A percentile compares a stretch with the other conserved stretches of the same genome.
These are phyloP conservation scores for Aplocera efformata DNA, from an alignment of 2,888 invertebrate genomes.

Conservation along the genomic window DNA sequence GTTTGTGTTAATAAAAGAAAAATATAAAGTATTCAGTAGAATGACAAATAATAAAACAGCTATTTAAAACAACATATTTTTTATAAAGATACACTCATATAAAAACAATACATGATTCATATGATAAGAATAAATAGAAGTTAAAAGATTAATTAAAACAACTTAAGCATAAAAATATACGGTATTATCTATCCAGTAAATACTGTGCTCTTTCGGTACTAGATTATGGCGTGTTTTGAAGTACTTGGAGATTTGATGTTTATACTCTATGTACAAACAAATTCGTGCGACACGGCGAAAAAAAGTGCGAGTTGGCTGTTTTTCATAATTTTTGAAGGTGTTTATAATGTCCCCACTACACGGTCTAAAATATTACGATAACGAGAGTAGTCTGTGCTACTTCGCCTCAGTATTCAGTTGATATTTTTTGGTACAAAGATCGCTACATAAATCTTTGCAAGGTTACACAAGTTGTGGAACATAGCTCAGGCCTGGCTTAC, in stretches of 20 bases:
- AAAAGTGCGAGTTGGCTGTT: too few relatives aligned
- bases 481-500: too few relatives aligned
- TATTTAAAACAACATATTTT: constrained; percentile 27
- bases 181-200: constrained; percentile 40
- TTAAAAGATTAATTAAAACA: constrained; percentile 1
- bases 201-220: constrained; percentile 49
- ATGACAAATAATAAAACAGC: constrained; percentile 21
- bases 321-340: too few relatives aligned
- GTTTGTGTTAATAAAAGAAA: neutral
- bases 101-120: constrained; percentile 27
- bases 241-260: constrained; percentile 20
- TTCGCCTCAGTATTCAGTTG: too few relatives aligned
- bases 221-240: constrained; percentile 27
- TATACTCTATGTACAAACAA: constrained; percentile 20
- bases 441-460: too few relatives aligned
- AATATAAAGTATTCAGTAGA: too few relatives aligned
- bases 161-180: constrained; percentile 26
- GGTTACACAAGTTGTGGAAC: too few relatives aligned
- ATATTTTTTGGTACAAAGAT: too few relatives aligned
- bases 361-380: too few relatives aligned
- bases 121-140: constrained; percentile 21
- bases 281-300: too few relatives aligned
- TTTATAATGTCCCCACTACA: too few relatives aligned
- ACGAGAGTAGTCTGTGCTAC: too few relatives aligned
- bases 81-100: constrained; percentile 24